A percentile compares a stretch with the other conserved stretches of the same genome.
These are phyloP conservation scores for Psittacula cyanocephala DNA, from an alignment of 2,113 vertebrate species.

Conservation along the genomic window DNA sequence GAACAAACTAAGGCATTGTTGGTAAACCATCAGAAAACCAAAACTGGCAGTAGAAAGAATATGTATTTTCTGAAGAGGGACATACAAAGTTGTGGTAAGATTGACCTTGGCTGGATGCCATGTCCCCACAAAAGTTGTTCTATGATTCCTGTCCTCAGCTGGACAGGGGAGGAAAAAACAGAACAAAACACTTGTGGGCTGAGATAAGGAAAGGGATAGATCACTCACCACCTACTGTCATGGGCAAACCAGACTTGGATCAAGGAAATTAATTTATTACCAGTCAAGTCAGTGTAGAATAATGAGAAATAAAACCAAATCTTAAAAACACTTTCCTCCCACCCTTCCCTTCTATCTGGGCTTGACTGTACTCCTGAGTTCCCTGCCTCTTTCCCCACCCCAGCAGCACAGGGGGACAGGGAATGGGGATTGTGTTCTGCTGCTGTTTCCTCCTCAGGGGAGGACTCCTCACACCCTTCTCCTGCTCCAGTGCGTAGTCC, in stretches of 20 bases:
- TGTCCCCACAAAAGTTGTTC: neutral
- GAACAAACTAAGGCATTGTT: neutral
- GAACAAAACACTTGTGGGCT: neutral
- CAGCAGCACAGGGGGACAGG: neutral
- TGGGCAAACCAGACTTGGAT: neutral
- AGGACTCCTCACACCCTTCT: too few relatives aligned
- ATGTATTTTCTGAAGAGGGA: neutral
- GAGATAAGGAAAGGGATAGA: neutral
- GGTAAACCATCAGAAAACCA: neutral
- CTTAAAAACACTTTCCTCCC: neutral
- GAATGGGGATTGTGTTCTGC: neutral
- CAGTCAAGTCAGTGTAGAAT: neutral
- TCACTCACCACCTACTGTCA: neutral
- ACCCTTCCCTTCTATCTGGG: neutral
- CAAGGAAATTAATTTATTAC: neutral
- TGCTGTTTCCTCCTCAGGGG: too few relatives aligned
- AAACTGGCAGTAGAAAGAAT: rapidly evolving
- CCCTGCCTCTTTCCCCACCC: neutral
- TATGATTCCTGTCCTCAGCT: neutral
- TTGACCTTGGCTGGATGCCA: neutral
- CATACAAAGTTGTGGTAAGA: neutral
- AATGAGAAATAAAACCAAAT: neutral
- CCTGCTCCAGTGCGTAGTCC: too few relatives aligned
- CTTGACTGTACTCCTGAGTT: neutral
- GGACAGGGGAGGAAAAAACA: neutral